A percentile compares a stretch with the other conserved stretches of the same genome.
phyloP scores from a whole-genome alignment of 2,888 invertebrate genomes.

The Protodeltote pygarga region DNA sequence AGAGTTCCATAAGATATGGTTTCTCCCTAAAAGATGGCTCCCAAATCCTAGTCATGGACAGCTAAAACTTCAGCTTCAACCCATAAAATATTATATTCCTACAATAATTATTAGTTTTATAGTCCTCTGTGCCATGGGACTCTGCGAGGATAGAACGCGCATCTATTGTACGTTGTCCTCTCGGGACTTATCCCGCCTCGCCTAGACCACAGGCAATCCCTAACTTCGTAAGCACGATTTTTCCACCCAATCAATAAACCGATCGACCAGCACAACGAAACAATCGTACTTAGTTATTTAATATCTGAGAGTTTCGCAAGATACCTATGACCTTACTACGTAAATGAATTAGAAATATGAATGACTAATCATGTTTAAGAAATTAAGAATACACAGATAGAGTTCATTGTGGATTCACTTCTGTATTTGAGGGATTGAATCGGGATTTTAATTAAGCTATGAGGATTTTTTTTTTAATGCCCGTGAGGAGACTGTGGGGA shows the following conservation, averaged over 20 bases:
- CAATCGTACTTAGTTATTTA: constrained; percentile 68
- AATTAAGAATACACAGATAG: background rate
- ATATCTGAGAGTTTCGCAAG: constrained; percentile 47
- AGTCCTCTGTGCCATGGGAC: too few relatives aligned
- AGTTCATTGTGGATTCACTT: too few relatives aligned
- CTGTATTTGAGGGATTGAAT: too few relatives aligned
- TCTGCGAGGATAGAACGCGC: too few relatives aligned
- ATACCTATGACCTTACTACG: constrained; percentile 48
- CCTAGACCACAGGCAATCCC: constrained; percentile 40
- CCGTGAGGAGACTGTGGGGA: too few relatives aligned
- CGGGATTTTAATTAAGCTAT: too few relatives aligned
- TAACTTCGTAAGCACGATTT: constrained; percentile 75
- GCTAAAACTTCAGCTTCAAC: background rate
- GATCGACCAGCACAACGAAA: constrained; percentile 69
- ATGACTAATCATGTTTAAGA: constrained; percentile 35
- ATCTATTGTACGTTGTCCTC: too few relatives aligned
- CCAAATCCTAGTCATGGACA: background rate
- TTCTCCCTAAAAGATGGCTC: background rate
- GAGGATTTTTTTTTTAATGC: too few relatives aligned
- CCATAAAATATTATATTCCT: background rate
- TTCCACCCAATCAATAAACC: constrained; percentile 79
- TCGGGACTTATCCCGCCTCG: constrained; percentile 26
- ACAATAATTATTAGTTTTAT: too few relatives aligned
- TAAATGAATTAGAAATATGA: constrained; percentile 48
- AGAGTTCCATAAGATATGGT: too few relatives aligned